These are phyloP conservation scores for Eustalomyia histrio DNA, from an alignment of 2,888 invertebrate genomes.

Conservation along the genomic window DNA sequence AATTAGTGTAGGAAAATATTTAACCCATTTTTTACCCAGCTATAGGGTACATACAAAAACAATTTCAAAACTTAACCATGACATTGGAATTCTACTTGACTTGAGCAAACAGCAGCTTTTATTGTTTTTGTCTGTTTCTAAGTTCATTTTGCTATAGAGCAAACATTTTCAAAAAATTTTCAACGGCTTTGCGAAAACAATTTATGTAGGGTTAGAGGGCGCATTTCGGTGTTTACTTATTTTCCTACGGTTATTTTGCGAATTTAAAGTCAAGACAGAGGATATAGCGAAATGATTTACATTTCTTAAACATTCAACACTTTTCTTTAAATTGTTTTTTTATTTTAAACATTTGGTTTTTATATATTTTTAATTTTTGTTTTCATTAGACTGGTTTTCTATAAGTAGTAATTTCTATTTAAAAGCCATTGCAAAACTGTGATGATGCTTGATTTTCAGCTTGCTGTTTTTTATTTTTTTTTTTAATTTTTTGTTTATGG, in stretches of 20 bases:
- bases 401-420: constrained; percentile 57
- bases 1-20: too few relatives aligned
- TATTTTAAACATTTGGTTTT: neutral
- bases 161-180: constrained; percentile 20
- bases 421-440: constrained; percentile 20
- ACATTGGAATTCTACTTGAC: constrained; percentile 76
- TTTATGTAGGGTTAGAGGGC: constrained; percentile 77
- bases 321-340: constrained; percentile 22
- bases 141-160: constrained; percentile 35
- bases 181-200: constrained; percentile 54
- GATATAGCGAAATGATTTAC: constrained; percentile 77
- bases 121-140: constrained; percentile 35
- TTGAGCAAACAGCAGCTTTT: constrained; percentile 53
- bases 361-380: constrained; percentile 4
- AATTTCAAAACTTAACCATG: constrained; percentile 65
- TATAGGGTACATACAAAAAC: constrained; percentile 12
- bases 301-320: constrained; percentile 68
- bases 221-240: constrained; percentile 63
- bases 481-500: neutral
- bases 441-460: too few relatives aligned
- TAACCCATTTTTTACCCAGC: too few relatives aligned
- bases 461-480: constrained; percentile 7
- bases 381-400: constrained; percentile 8
- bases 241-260: constrained; percentile 47
- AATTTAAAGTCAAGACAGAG: constrained; percentile 66